Base-by-base conservation (phyloP, 35 echinoderm and acorn worm species). In the Holothuria glaberrima region DNA sequence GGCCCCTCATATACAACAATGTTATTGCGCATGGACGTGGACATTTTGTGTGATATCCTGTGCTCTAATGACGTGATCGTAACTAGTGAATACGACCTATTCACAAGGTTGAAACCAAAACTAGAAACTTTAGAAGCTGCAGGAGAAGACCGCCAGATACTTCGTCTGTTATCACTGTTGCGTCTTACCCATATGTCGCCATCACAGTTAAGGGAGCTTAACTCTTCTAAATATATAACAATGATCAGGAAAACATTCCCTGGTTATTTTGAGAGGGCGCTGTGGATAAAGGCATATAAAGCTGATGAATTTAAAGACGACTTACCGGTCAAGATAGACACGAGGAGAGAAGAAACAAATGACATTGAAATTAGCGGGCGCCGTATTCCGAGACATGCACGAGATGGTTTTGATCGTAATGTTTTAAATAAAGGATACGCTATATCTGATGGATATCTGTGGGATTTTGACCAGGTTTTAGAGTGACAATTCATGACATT, bases 101-200 rank as follows among this genome's bases (percentile, higher is more conserved):
- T 69, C 5, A 27, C 12, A 69, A 69, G 21, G 25, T 17, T 69
- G 66, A 69, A 69, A 69, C 66, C 70, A 30, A 74, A 74, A 38
- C 1, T 74, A 38, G 10, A 4, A 20, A 30, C 5, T 33, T 74
- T 74, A 30, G 30, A 14, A 20, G 19, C 5, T 30, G 17, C 6
- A 74, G 31, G 70, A 21, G 38, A 74, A 21, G 38, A 35, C 9
- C 6, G 33, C 12, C 70, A 74, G 38, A 30, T 74, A 21, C 70
- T 36, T 1, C 70, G 70, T 74, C 70, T 74, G 16, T 74, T 74
- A 38, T 31, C 28, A 17, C 22, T 36, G 31, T 21, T 74, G 9
- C 70, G 70, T 74, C 70, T 74, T 21, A 74, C 70, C 38, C 70
- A 74, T 21, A 74, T 74, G 70, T 38, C 19, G 20, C 31, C 70